Conservation (phyloP, 1,140 invertebrate genomes). For the Coptotermes formosanus region DNA sequence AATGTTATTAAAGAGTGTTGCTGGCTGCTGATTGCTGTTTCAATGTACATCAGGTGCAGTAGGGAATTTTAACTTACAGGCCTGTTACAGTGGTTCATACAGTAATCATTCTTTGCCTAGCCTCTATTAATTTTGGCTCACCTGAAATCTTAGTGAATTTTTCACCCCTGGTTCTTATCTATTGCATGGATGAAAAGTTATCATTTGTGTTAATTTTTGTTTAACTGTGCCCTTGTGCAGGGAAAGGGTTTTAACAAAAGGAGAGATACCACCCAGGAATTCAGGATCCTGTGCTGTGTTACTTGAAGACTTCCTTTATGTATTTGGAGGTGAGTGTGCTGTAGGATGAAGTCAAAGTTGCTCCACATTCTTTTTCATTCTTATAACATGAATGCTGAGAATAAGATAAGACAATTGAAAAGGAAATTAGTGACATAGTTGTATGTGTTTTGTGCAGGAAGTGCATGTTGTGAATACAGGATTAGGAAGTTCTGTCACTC, state of each 20-base stretch:
- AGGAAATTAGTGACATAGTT: too few relatives aligned
- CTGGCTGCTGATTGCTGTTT: neutral
- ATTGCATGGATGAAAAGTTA: too few relatives aligned
- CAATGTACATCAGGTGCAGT: neutral
- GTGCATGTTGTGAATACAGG: too few relatives aligned
- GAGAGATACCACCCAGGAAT: conserved; percentile 43
- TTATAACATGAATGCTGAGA: too few relatives aligned
- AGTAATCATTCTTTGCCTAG: neutral
- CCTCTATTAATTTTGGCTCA: neutral
- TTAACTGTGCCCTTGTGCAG: conserved; percentile 33
- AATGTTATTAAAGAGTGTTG: too few relatives aligned
- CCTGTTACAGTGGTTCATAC: neutral
- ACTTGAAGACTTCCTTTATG: conserved; percentile 45
- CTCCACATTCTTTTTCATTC: too few relatives aligned
- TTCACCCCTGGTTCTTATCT: conserved; percentile 12
- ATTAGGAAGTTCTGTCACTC: too few relatives aligned
- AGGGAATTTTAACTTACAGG: neutral
- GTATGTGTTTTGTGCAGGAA: too few relatives aligned
- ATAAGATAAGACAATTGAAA: too few relatives aligned
- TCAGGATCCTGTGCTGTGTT: conserved; percentile 47
- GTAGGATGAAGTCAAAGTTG: too few relatives aligned
- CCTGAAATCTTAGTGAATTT: conserved; percentile 11
- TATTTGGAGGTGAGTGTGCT: conserved; percentile 47
- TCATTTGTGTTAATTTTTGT: neutral
- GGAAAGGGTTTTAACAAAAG: conserved; percentile 37